phyloP scores from a whole-genome alignment of 2,888 invertebrate species.

The Eulithis prunata region DNA sequence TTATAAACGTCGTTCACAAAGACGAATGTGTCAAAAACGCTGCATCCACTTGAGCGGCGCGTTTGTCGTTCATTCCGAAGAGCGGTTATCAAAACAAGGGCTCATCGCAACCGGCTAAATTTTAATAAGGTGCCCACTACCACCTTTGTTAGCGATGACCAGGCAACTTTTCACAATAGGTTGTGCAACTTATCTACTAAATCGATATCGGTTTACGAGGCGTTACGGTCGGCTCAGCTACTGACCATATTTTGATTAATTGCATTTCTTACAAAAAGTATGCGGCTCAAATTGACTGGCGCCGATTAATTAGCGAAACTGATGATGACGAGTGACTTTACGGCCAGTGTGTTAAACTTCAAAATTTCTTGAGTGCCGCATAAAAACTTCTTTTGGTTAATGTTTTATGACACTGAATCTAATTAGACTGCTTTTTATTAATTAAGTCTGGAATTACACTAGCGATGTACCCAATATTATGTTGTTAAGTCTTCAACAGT shows the following conservation, averaged over 20 bases:
- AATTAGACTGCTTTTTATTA: slow-evolving; percentile 32
- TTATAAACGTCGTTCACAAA: slow-evolving; percentile 63
- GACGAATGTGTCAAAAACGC: slow-evolving; percentile 65
- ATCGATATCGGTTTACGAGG: slow-evolving; percentile 84
- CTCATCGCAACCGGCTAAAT: slow-evolving; percentile 79
- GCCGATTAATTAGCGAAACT: slow-evolving; percentile 80
- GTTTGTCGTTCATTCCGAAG: slow-evolving; percentile 65
- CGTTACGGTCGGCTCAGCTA: slow-evolving; percentile 80
- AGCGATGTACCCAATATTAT: neutral
- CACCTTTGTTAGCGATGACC: slow-evolving; percentile 79
- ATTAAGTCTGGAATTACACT: slow-evolving; percentile 22
- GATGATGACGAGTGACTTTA: slow-evolving; percentile 71
- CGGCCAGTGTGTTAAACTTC: slow-evolving; percentile 56
- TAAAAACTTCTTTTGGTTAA: slow-evolving; percentile 59
- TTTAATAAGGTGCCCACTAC: slow-evolving; percentile 84
- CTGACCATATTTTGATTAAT: slow-evolving; percentile 84
- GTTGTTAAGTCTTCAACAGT: slow-evolving; percentile 8
- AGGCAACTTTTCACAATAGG: slow-evolving; percentile 77
- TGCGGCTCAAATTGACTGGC: slow-evolving; percentile 68
- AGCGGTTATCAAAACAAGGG: slow-evolving; percentile 81
- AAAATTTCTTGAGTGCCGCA: slow-evolving; percentile 60
- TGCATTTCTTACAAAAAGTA: slow-evolving; percentile 68
- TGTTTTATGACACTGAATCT: slow-evolving; percentile 47
- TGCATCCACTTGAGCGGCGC: slow-evolving; percentile 61
- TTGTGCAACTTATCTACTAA: slow-evolving; percentile 83